phyloP scores from a whole-genome alignment of 2,797 vertebrate species.

The Artibeus lituratus region DNA sequence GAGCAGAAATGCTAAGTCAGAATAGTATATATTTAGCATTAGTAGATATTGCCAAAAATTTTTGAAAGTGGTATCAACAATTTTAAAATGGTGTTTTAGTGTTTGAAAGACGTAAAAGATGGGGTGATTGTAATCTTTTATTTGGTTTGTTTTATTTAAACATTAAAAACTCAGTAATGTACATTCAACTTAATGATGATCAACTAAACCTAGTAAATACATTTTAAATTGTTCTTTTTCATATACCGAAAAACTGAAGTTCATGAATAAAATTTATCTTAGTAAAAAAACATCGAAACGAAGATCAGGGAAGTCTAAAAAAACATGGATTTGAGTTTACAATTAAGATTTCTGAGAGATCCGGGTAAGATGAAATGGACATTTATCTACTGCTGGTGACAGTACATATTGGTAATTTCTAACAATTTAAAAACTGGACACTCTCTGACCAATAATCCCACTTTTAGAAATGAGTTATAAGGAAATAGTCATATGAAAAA shows the following conservation, averaged over 20 bases:
- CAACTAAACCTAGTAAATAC: neutral
- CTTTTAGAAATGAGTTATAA: slow-evolving; percentile 13
- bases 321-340: neutral
- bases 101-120: slow-evolving; percentile 1
- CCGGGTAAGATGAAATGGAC: neutral
- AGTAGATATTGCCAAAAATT: neutral
- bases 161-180: neutral
- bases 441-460: neutral
- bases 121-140: neutral
- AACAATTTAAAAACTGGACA: slow-evolving; percentile 34
- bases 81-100: slow-evolving; percentile 37
- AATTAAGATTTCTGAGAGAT: slow-evolving; percentile 20
- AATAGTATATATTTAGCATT: neutral
- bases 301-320: slow-evolving; percentile 21
- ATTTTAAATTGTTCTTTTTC: neutral
- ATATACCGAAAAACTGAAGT: neutral
- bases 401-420: neutral
- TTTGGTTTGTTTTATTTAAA: slow-evolving; percentile 32
- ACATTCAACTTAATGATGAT: slow-evolving; percentile 9
- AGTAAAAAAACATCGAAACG: slow-evolving; percentile 3
- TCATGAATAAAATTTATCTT: neutral
- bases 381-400: neutral
- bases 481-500: neutral
- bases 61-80: neutral
- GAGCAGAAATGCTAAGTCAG: slow-evolving; percentile 11